Base-by-base conservation (phyloP, 2,888 invertebrate genomes). In the Agrochola lota region DNA sequence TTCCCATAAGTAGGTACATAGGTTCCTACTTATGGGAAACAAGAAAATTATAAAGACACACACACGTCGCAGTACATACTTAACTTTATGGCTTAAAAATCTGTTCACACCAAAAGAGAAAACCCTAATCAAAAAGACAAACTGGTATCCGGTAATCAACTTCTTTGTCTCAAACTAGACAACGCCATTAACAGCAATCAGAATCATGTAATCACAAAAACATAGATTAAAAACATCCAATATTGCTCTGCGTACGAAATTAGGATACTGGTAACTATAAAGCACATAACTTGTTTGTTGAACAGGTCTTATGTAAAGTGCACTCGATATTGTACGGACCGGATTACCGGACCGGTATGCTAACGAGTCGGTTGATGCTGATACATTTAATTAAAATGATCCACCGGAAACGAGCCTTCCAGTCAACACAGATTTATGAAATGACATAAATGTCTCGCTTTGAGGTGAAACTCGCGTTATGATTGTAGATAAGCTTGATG, bases 191-290 rank as follows among this genome's bases (percentile, higher is more conserved):
- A 80, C 77, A 83, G 82, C 84, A 87, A 89, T 88, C 88, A 87
- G 69, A 85, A 82, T 79, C 78, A 73, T 81, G 83, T 83, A 85
- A 88, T 83, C 84, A 85, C 70, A 75, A 84, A 88, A 75, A 77
- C 86, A 86, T 88, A 88, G 80, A 89, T 91, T 92, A 26, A 92
- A 90, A 91, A 91, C 90, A 83, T 90, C 88, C 90, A 89, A 92
- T 92, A 92, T 90, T 90, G 90, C 86, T 91, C 89, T 83, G 80
- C 86, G 88, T 89, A 86, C 86, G 87, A 91, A 93, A 91, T 91
- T 93, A 93, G 94, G 93, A 94, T 94, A 91, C 52, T 59, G 35
- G 26, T 66, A 93, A 92, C 85, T 94, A 94, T 94, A 94, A 93
- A 91, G 91, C 90, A 91, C 90, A 85, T 63, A 90, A 93, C 92